Evolutionary conservation across 1,140 invertebrate species (phyloP).

Genomic region (Cydia strobilella): DNA sequence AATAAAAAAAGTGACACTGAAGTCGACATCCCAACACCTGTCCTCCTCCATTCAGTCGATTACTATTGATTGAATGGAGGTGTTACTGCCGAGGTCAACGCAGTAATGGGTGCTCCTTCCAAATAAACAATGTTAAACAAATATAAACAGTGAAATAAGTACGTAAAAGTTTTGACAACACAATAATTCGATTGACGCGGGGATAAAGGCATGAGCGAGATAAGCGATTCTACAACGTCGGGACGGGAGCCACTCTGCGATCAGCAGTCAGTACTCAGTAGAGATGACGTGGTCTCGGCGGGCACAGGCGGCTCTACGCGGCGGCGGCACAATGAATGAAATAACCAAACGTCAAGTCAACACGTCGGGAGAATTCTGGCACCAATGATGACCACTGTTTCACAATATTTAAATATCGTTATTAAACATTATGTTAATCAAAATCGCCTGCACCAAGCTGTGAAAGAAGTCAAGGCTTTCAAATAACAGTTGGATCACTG

Average conservation of each 20-base stretch:
- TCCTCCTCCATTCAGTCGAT: too few species aligned
- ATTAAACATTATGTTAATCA: slow-evolving; percentile 23
- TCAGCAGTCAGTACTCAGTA: slow-evolving; percentile 7
- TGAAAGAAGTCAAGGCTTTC: slow-evolving; percentile 29
- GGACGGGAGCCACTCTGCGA: not conserved
- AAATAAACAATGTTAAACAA: slow-evolving; percentile 16
- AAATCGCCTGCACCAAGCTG: slow-evolving; percentile 10
- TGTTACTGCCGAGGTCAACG: slow-evolving; percentile 4
- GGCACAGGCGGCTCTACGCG: not conserved
- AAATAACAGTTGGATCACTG: slow-evolving; percentile 25
- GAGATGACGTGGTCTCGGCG: slow-evolving; percentile 19
- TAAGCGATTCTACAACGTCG: not conserved
- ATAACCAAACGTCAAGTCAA: not conserved
- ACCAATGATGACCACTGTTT: slow-evolving; percentile 1
- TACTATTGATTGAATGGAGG: too few species aligned
- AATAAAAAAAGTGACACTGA: not conserved
- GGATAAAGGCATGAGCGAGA: slow-evolving; percentile 9
- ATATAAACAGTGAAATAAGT: slow-evolving; percentile 3
- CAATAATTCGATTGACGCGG: not conserved
- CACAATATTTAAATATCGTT: slow-evolving; percentile 20
- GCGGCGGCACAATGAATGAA: slow-evolving; percentile 4
- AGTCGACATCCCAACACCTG: slow-evolving; percentile 8
- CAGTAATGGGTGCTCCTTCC: not conserved
- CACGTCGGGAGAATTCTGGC: slow-evolving; percentile 1
- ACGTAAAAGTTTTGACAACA: not conserved